Conservation (phyloP, 2,113 vertebrate species). For the Dasyurus viverrinus region DNA sequence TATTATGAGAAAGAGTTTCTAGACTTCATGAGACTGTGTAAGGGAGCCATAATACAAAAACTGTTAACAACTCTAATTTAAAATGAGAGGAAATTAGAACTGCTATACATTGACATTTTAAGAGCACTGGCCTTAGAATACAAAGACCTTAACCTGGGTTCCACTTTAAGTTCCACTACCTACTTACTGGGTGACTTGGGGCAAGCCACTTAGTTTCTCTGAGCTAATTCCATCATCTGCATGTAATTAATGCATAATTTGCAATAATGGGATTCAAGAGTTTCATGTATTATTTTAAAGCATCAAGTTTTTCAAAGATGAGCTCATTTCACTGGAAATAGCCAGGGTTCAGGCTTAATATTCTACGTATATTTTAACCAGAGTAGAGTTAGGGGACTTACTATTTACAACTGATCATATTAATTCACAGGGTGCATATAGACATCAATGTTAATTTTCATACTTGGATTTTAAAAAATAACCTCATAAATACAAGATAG, state of each 20-base stretch:
- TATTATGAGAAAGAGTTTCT: background rate
- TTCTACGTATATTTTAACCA: background rate
- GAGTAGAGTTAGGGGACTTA: background rate
- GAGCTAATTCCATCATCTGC: constrained; percentile 30
- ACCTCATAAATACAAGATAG: background rate
- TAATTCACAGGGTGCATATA: background rate
- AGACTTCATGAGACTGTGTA: background rate
- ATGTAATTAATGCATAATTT: background rate
- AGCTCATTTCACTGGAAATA: background rate
- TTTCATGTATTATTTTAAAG: constrained; percentile 20
- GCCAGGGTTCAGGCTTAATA: background rate
- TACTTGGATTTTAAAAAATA: background rate
- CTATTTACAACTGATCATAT: background rate
- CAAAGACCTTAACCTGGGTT: background rate
- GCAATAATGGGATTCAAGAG: constrained; percentile 32
- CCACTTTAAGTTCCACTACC: background rate
- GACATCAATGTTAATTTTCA: background rate
- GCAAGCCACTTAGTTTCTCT: background rate
- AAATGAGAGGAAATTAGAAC: background rate
- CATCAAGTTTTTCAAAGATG: background rate
- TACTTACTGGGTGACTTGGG: background rate
- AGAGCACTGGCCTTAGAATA: background rate
- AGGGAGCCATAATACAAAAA: background rate
- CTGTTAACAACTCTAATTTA: background rate
- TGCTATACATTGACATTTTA: background rate